A percentile compares a stretch with the other conserved stretches of the same genome.
Conservation (phyloP, 2,797 vertebrate species). For the Cichlasoma orientale region DNA sequence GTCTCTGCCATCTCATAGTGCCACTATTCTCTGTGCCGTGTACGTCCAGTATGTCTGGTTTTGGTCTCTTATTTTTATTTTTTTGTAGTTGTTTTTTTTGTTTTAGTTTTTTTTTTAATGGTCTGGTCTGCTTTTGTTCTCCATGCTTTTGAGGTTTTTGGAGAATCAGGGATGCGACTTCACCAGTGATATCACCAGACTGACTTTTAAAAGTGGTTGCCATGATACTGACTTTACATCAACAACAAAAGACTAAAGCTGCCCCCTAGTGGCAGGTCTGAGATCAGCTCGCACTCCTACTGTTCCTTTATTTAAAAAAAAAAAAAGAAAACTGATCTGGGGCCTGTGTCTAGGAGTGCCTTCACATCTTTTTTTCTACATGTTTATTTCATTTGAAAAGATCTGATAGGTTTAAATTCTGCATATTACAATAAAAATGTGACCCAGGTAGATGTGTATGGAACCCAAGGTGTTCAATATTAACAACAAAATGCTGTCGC, state of each 20-base stretch:
- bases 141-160: conserved; percentile 40
- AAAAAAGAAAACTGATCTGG: conserved; percentile 42
- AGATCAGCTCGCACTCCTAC: conserved; percentile 40
- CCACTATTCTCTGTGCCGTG: conserved; percentile 72
- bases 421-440: conserved; percentile 28
- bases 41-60: conserved; percentile 65
- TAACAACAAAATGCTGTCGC: not conserved
- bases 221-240: conserved; percentile 22
- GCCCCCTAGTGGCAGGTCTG: conserved; percentile 65
- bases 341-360: conserved; percentile 68
- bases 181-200: conserved; percentile 48
- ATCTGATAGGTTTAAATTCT: conserved; percentile 19
- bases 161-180: conserved; percentile 68
- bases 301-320: conserved; percentile 3
- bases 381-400: conserved; percentile 49
- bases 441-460: conserved; percentile 3
- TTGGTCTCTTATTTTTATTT: conserved; percentile 37
- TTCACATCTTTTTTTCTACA: conserved; percentile 50
- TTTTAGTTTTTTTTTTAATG: not conserved
- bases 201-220: conserved; percentile 45
- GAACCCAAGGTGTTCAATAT: conserved; percentile 34
- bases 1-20: conserved; percentile 73
- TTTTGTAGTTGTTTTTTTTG: conserved; percentile 17
- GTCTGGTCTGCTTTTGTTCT: conserved; percentile 41
- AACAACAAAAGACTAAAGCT: conserved; percentile 38